Conservation (phyloP, 1,140 invertebrate genomes). For the Pseudobourletiella spinata region DNA sequence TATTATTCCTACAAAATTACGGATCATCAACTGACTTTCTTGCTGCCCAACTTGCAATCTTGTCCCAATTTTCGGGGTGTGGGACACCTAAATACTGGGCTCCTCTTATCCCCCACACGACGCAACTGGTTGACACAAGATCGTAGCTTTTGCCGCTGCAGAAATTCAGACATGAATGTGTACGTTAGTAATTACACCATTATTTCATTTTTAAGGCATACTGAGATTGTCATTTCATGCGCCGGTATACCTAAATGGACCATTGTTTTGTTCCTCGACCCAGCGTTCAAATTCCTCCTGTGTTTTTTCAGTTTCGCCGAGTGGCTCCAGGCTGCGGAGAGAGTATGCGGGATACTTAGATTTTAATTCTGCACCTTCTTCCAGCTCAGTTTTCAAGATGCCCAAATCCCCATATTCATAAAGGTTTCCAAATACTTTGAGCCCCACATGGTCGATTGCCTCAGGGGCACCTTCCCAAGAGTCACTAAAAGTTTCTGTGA, state of each 20-base stretch:
- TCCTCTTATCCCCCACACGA: conserved; percentile 23
- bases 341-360: conserved; percentile 31
- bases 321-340: conserved; percentile 17
- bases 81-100: conserved; percentile 20
- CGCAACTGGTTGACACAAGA: conserved; percentile 27
- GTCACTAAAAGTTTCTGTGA: conserved; percentile 18
- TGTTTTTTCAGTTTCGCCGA: conserved; percentile 15
- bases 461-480: conserved; percentile 20
- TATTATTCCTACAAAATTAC: not conserved
- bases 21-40: not conserved
- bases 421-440: conserved; percentile 26
- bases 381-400: conserved; percentile 15
- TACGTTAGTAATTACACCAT: too few relatives aligned
- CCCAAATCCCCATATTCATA: conserved; percentile 35
- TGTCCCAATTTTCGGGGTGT: conserved; percentile 31
- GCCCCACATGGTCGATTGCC: conserved; percentile 29
- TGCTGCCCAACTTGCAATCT: too few relatives aligned
- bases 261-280: conserved; percentile 22
- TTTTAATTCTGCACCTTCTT: conserved; percentile 2
- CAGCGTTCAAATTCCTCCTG: conserved; percentile 32
- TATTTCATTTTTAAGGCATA: too few relatives aligned
- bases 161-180: conserved; percentile 9
- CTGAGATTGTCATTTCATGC: not conserved
- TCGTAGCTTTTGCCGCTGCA: conserved; percentile 30
- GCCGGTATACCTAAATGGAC: conserved; percentile 10